Evolutionary conservation across 2,113 vertebrate species (phyloP).

Genomic region (Brachypteracias leptosomus): DNA sequence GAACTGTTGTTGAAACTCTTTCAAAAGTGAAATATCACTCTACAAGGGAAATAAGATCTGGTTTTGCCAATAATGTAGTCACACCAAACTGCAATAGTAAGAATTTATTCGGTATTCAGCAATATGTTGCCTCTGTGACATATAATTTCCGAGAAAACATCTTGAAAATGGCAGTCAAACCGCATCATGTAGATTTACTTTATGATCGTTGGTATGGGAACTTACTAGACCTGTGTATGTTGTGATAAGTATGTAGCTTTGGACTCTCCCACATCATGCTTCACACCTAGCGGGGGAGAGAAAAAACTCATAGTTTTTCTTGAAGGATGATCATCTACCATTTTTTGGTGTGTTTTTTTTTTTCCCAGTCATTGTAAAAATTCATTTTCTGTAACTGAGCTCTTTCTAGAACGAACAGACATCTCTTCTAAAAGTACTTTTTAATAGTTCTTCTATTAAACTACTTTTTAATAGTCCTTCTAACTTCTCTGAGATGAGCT

Average conservation of each 20-base stretch:
- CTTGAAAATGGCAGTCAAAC: neutral
- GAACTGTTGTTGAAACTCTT: neutral
- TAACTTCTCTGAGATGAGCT: neutral
- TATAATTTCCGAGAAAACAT: slow-evolving; percentile 1
- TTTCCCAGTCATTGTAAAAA: neutral
- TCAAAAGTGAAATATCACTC: neutral
- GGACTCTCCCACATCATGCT: neutral
- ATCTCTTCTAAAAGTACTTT: neutral
- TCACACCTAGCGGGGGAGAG: neutral
- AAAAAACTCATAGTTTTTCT: neutral
- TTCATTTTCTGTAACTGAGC: neutral
- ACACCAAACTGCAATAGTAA: neutral
- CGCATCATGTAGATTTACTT: neutral
- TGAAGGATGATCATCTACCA: neutral
- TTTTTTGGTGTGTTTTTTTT: neutral
- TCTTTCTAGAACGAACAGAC: neutral
- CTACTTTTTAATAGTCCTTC: neutral
- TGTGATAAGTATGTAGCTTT: neutral
- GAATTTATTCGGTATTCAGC: neutral
- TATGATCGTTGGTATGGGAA: neutral
- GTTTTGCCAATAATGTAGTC: neutral
- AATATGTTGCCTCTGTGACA: neutral
- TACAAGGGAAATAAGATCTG: neutral
- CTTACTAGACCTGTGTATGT: neutral
- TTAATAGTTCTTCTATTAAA: neutral